phyloP scores from a whole-genome alignment of 2,113 vertebrate genomes.

The Limanda limanda region DNA sequence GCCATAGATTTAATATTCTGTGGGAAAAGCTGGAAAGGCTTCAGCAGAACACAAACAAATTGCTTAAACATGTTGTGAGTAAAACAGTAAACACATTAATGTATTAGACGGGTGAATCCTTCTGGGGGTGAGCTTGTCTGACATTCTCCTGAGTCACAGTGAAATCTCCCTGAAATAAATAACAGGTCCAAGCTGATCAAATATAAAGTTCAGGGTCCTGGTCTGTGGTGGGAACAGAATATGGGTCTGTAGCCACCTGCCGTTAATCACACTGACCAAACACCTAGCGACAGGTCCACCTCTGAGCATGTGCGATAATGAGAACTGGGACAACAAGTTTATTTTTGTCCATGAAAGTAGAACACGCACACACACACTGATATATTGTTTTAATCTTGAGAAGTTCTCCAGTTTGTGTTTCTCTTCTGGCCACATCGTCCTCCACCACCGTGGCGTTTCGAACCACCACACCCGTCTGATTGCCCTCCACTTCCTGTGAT shows the following conservation, averaged over 20 bases:
- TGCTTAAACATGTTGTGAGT: neutral
- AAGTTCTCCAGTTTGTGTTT: neutral
- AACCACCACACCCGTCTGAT: conserved; percentile 69
- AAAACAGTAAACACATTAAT: neutral
- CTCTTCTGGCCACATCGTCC: conserved; percentile 4
- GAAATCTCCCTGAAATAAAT: too few species aligned
- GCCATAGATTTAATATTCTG: too few species aligned
- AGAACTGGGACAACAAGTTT: conserved; percentile 66
- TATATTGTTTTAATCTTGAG: neutral
- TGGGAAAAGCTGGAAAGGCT: too few species aligned
- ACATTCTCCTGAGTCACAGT: conserved; percentile 20
- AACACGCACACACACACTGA: conserved; percentile 15
- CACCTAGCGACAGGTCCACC: conserved; percentile 34
- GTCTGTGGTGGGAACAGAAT: neutral
- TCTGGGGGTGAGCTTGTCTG: neutral
- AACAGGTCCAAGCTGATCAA: too few species aligned
- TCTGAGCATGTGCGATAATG: conserved; percentile 24
- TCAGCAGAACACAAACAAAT: neutral
- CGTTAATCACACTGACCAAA: conserved; percentile 51
- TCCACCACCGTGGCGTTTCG: neutral
- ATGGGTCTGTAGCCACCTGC: conserved; percentile 18
- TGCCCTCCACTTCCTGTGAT: conserved; percentile 76
- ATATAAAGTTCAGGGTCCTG: conserved; percentile 4
- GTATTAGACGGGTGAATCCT: neutral
- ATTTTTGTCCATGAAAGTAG: conserved; percentile 71